Evolutionary conservation across 2,888 invertebrate species (phyloP).

Genomic region (Graphium colonna): DNA sequence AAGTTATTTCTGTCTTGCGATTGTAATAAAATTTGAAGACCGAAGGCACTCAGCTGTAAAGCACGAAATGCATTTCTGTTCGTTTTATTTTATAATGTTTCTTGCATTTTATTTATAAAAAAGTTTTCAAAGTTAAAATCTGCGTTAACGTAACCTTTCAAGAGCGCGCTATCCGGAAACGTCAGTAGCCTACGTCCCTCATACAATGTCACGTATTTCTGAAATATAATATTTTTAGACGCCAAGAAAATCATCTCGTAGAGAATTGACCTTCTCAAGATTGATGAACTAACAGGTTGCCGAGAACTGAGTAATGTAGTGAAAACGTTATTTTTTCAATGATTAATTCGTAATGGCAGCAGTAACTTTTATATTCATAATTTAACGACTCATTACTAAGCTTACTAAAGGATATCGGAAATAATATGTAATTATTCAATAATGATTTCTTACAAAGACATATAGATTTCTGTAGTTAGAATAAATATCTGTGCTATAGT

Average conservation of each 20-base stretch:
- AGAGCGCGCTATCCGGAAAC: conserved; percentile 52
- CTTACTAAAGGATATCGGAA: too few relatives aligned
- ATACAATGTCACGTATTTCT: conserved; percentile 66
- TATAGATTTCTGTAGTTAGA: too few relatives aligned
- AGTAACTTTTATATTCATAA: conserved; percentile 2
- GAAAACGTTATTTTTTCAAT: conserved; percentile 9
- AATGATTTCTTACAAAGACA: too few relatives aligned
- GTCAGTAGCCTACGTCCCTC: conserved; percentile 47
- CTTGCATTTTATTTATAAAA: too few relatives aligned
- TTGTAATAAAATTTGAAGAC: conserved; percentile 1
- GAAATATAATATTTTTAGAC: conserved; percentile 47
- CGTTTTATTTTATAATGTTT: not conserved
- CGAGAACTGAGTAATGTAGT: conserved; percentile 27
- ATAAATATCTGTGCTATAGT: too few relatives aligned
- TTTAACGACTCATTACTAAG: conserved; percentile 5
- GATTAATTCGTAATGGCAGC: conserved; percentile 6
- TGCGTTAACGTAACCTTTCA: conserved; percentile 23
- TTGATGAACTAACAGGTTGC: conserved; percentile 32
- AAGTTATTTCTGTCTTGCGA: not conserved
- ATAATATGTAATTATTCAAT: too few relatives aligned
- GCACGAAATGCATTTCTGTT: not conserved
- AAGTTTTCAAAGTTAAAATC: too few relatives aligned
- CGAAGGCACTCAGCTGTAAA: conserved; percentile 2
- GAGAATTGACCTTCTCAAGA: conserved; percentile 48
- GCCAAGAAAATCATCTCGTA: conserved; percentile 35